Evolutionary conservation across 2,113 vertebrate species (phyloP).

Genomic region (Brevimyrus niger): DNA sequence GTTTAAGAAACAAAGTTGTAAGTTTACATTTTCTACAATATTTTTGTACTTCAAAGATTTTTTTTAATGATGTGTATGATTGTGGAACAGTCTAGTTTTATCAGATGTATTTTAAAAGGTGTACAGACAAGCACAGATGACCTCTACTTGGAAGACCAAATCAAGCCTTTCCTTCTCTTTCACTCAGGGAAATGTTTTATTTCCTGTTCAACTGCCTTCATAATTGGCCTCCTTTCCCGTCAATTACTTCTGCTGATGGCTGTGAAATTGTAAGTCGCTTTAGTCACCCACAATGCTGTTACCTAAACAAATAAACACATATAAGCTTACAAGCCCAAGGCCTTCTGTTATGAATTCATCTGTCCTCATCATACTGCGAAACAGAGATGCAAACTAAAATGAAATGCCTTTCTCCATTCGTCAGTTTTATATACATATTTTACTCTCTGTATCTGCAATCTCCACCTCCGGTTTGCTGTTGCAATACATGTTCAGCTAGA

Average conservation of each 20-base stretch:
- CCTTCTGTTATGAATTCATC: neutral
- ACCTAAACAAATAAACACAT: constrained; percentile 20
- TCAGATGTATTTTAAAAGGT: constrained; percentile 33
- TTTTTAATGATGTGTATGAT: constrained; percentile 29
- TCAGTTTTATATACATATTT: neutral
- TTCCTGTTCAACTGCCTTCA: constrained; percentile 31
- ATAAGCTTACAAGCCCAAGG: neutral
- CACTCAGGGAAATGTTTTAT: constrained; percentile 42
- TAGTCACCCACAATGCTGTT: neutral
- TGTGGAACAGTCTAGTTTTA: constrained; percentile 26
- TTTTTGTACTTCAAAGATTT: constrained; percentile 27
- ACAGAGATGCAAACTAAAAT: neutral
- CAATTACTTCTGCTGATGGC: neutral
- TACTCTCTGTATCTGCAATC: too few relatives aligned
- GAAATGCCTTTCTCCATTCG: neutral
- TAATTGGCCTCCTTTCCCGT: neutral
- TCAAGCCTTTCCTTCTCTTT: constrained; percentile 38
- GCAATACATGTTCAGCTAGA: neutral
- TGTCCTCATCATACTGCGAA: neutral
- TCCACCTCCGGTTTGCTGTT: neutral
- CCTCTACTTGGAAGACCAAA: constrained; percentile 32
- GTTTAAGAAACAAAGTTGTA: constrained; percentile 26
- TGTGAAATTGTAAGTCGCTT: neutral
- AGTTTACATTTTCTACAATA: constrained; percentile 35
- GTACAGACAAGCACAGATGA: constrained; percentile 32